These are phyloP conservation scores for Rissa tridactyla DNA, from an alignment of 2,113 vertebrate genomes.

Conservation along the genomic window DNA sequence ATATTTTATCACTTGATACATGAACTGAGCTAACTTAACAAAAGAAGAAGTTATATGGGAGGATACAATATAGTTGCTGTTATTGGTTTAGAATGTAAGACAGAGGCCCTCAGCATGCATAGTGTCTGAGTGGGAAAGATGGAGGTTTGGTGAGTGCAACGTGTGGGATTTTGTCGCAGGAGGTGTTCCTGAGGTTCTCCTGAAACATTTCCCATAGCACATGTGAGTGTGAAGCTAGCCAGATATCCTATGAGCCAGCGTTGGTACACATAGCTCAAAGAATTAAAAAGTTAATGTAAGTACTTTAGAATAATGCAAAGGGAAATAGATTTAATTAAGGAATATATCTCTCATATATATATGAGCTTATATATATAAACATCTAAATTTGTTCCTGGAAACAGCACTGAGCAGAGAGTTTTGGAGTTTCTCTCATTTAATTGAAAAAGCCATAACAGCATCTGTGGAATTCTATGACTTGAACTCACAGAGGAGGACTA, in stretches of 20 bases:
- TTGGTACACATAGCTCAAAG: background rate
- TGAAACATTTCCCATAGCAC: background rate
- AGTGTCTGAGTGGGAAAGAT: background rate
- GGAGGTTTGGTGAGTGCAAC: fast-evolving
- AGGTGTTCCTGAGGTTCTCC: background rate
- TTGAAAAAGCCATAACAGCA: background rate
- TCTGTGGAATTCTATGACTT: background rate
- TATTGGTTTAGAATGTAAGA: background rate
- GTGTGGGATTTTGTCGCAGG: background rate
- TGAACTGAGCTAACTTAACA: background rate
- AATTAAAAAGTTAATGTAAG: background rate
- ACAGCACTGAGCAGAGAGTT: background rate
- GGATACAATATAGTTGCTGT: background rate
- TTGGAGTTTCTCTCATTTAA: background rate
- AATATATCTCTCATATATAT: background rate
- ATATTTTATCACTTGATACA: background rate
- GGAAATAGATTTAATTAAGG: background rate
- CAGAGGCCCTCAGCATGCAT: fast-evolving
- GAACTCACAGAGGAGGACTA: background rate
- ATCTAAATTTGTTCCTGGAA: background rate
- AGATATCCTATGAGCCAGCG: background rate
- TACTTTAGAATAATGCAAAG: background rate
- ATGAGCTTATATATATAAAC: background rate
- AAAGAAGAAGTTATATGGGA: background rate
- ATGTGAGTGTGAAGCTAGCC: background rate